phyloP scores from a whole-genome alignment of 2,888 invertebrate genomes.

The Rhimphoctona megacephalus region DNA sequence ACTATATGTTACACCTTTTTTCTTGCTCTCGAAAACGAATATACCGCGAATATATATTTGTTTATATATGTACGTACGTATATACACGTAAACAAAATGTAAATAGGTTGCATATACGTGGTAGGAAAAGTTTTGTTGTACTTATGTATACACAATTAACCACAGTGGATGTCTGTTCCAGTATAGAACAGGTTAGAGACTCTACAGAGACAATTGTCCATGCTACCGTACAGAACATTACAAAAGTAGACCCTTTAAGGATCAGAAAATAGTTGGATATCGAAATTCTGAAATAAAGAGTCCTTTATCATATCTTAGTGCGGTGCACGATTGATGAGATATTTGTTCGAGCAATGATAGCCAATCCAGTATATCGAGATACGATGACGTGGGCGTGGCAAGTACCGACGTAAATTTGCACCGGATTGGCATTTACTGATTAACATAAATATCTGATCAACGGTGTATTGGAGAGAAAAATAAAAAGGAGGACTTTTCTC shows the following conservation, averaged over 20 bases:
- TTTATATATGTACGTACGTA: not conserved
- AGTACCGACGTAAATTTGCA: not conserved
- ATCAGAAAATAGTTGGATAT: not conserved
- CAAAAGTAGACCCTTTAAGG: not conserved
- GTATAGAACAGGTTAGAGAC: slow-evolving; percentile 35
- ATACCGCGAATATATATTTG: not conserved
- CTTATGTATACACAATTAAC: slow-evolving; percentile 48
- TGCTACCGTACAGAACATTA: not conserved
- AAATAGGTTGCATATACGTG: slow-evolving; percentile 16
- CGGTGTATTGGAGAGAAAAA: not conserved
- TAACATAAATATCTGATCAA: not conserved
- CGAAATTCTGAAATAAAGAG: not conserved
- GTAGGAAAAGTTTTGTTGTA: slow-evolving; percentile 24
- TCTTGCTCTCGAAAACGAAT: slow-evolving; percentile 18
- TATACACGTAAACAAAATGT: not conserved
- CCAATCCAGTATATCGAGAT: not conserved
- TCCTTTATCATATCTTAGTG: not conserved
- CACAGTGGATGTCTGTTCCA: slow-evolving; percentile 49
- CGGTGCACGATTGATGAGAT: not conserved
- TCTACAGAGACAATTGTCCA: slow-evolving; percentile 2
- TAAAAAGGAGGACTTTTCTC: not conserved
- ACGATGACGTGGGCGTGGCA: not conserved
- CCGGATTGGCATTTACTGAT: not conserved
- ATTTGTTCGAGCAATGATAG: not conserved
- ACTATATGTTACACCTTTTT: slow-evolving; percentile 41